Evolutionary conservation across 37 sponge, comb jelly and placozoan genomes (phyloP).

Genomic region (Agelas oroides): DNA sequence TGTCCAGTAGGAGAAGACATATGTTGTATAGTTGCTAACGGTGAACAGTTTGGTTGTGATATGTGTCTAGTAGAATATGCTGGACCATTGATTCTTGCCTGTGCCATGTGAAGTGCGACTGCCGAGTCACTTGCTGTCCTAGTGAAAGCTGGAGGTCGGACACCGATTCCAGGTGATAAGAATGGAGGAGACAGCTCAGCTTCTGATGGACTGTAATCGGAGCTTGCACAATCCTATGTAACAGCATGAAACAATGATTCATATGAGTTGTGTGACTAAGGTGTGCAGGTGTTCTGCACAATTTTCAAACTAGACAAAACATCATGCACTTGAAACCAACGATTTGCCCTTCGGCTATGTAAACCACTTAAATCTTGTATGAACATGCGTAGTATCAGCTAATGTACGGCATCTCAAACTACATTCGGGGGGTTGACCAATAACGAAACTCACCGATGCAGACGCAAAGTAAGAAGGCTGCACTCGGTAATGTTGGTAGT

Average conservation of each 20-base stretch:
- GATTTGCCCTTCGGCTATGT: neutral
- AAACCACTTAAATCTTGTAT: neutral
- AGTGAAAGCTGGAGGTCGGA: conserved; percentile 54
- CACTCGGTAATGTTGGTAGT: conserved; percentile 47
- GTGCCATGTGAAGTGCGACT: conserved; percentile 21
- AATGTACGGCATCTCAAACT: too few species aligned
- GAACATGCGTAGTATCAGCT: neutral
- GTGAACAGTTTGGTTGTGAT: conserved; percentile 20
- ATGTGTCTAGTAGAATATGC: neutral
- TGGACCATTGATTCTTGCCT: neutral
- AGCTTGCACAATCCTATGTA: conserved; percentile 24
- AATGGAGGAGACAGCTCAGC: conserved; percentile 26
- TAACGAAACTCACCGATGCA: conserved; percentile 41
- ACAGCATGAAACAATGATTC: neutral
- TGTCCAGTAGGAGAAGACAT: neutral
- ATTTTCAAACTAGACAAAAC: neutral
- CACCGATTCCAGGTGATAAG: conserved; percentile 27
- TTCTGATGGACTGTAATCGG: conserved; percentile 53
- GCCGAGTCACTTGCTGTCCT: conserved; percentile 66
- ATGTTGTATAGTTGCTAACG: conserved; percentile 46
- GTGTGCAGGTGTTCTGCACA: neutral
- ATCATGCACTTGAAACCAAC: neutral
- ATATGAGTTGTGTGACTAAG: neutral
- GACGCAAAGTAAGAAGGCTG: conserved; percentile 21
- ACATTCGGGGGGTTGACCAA: too few species aligned